Base-by-base conservation (phyloP, 2,888 invertebrate species). In the Eueremaeus valkanovi region DNA sequence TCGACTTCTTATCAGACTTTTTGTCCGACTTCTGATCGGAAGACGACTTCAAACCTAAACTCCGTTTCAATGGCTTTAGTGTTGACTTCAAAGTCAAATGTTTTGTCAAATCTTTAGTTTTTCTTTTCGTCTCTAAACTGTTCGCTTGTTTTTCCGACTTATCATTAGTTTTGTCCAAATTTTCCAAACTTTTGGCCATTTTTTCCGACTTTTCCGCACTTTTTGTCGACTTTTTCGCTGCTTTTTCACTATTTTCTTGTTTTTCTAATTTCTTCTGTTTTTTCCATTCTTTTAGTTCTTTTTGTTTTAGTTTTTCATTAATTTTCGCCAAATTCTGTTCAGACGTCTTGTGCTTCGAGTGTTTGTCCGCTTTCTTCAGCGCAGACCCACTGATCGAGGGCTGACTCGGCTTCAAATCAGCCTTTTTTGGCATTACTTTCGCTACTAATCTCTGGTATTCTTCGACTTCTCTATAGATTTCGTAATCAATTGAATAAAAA, bases 391-490 rank as follows among this genome's bases (percentile, higher is more conserved):
- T 33, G 16, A 27, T 42, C 5, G 40, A 40, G 40, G n/a, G 42
- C 36, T 68, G 29, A 6, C 31, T 31, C 16, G 61, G 33, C 33
- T 31, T 61, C 18, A 29, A 9, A 61, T 72, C 72, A 11, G 72
- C 16, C 45, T 72, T 40, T 5, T 36, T 27, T 55, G 55, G 73
- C 36, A 51, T 9, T 2, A 75, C 75, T 36, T 70, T 75, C 18
- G 66, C 18, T 13, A 75, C 42, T 13, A 75, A 21, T 49, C 21
- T 51, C 27, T 58, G 68, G 49, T 75, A 75, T 66, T 75, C 75
- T 51, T 75, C 75, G 40, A 75, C 68, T 49, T 75, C 75, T 70
- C 75, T 75, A 68, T 74, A 42, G 21, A n/a, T 31, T 11, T 13
- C 2, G 21, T 31, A 33, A 33, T 16, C 5, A 33, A 33, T 63